A percentile compares a stretch with the other conserved stretches of the same genome.
These are phyloP conservation scores for Synchiropus splendidus DNA, from an alignment of 2,113 vertebrate genomes.

Conservation along the genomic window DNA sequence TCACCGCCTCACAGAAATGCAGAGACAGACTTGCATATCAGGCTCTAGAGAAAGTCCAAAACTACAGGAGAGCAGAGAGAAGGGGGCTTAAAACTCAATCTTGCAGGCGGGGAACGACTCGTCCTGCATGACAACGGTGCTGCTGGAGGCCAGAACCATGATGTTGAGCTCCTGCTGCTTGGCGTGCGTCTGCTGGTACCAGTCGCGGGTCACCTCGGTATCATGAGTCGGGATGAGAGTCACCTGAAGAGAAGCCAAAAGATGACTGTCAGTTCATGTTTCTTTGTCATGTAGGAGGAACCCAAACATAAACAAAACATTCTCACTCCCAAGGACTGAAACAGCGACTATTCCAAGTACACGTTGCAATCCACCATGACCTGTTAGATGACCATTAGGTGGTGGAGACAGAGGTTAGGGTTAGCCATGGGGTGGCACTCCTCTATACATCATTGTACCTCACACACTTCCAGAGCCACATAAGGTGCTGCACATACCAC, in stretches of 20 bases:
- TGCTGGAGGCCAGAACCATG: constrained; percentile 97
- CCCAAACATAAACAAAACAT: too few relatives aligned
- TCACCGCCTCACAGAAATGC: constrained; percentile 5
- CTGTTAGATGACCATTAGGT: too few relatives aligned
- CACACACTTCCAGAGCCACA: too few relatives aligned
- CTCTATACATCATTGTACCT: too few relatives aligned
- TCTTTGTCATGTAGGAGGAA: too few relatives aligned
- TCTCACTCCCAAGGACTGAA: too few relatives aligned
- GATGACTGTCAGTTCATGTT: too few relatives aligned
- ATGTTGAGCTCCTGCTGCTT: constrained; percentile 94
- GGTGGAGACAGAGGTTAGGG: too few relatives aligned
- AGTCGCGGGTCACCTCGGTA: constrained; percentile 93
- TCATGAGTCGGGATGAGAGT: constrained; percentile 97
- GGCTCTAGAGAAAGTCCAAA: constrained; percentile 29
- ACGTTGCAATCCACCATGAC: too few relatives aligned
- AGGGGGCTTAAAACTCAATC: constrained; percentile 85
- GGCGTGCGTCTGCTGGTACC: constrained; percentile 98
- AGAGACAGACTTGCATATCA: constrained; percentile 22
- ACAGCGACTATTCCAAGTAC: too few relatives aligned
- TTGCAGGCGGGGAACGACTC: constrained; percentile 99
- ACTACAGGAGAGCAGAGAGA: constrained; percentile 14
- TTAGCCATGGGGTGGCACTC: too few relatives aligned
- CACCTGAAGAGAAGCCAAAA: constrained; percentile 64
- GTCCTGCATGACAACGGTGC: constrained; percentile 98
- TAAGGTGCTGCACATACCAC: too few relatives aligned